Base-by-base conservation (phyloP, 2,888 invertebrate genomes). In the Megastigmus dorsalis region DNA sequence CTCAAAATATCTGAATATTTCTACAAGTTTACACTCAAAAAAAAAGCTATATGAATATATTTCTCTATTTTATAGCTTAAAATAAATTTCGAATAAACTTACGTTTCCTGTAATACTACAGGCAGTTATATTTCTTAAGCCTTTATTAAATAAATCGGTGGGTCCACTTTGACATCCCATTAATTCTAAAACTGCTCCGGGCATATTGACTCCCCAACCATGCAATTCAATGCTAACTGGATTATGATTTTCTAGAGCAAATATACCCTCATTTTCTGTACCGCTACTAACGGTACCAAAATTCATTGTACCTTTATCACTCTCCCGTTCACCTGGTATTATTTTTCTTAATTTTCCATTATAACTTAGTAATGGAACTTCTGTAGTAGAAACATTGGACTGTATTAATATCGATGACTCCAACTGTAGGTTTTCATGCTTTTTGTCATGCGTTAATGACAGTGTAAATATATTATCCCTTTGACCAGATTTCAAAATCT, bases 231-330 rank as follows among this genome's bases (percentile, higher is more conserved):
- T 91, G 80, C 91, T 90, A 33, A 95, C 92, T 10, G 95, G 95
- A 88, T 95, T 95, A 77, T 91, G 90, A 88, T 95, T 95, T 79
- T 92, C 89, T 38, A 95, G 85, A 33, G 93, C 91, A 87, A 95
- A 93, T 82, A 91, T 89, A 80, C 95, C 92, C 80, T 93, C 93
- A 82, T 93, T 92, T 80, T 92, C 91, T 66, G 90, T 89, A 60
- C 92, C 91, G 82, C 91, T 90, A 79, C 92, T 91, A 76, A 94
- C 89, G 71, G 92, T 89, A 78, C 94, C 94, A 84, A 94, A 90
- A 83, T 92, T 91, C 84, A 93, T 88, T 43, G 85, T 85, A 10
- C 87, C 88, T 60, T 84, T 83, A 68, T 86, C 87, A 45, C 80
- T 83, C 9, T 85, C 85, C 28, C 82, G 78, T 62, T 84, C 88